A percentile compares a stretch with the other conserved stretches of the same genome.
phyloP scores from a whole-genome alignment of 2,113 vertebrate species.

The Neolamprologus ventralis region DNA sequence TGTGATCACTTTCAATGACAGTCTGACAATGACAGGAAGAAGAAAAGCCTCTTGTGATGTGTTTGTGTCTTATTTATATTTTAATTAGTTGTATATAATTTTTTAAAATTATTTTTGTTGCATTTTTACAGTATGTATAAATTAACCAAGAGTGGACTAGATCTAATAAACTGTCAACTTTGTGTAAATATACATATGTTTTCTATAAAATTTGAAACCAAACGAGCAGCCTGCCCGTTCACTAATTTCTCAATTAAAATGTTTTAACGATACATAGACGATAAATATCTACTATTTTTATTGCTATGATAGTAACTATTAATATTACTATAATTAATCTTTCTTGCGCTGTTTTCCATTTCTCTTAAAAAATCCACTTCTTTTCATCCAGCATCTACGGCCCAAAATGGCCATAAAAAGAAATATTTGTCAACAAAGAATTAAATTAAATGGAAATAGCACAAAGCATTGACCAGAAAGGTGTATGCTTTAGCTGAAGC shows the following conservation, averaged over 20 bases:
- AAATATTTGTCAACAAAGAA: not conserved
- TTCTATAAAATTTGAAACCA: not conserved
- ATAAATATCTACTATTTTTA: not conserved
- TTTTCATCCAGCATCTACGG: not conserved
- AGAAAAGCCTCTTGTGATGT: not conserved
- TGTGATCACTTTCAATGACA: not conserved
- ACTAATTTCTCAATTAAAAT: not conserved
- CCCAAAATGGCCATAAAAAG: not conserved
- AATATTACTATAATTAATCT: not conserved
- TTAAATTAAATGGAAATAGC: not conserved
- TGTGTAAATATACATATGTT: not conserved
- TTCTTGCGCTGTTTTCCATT: not conserved
- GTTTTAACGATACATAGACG: not conserved
- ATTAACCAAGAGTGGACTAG: not conserved
- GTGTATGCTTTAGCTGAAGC: not conserved
- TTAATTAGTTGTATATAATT: not conserved
- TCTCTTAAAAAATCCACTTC: not conserved
- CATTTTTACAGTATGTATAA: not conserved
- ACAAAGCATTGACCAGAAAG: not conserved
- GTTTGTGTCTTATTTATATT: not conserved
- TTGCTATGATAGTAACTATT: not conserved
- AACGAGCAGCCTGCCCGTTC: not conserved
- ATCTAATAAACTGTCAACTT: not conserved
- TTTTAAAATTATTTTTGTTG: accelerated
- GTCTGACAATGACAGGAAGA: not conserved